Base-by-base conservation (phyloP, 2,888 invertebrate species). In the Leucozona laternaria region DNA sequence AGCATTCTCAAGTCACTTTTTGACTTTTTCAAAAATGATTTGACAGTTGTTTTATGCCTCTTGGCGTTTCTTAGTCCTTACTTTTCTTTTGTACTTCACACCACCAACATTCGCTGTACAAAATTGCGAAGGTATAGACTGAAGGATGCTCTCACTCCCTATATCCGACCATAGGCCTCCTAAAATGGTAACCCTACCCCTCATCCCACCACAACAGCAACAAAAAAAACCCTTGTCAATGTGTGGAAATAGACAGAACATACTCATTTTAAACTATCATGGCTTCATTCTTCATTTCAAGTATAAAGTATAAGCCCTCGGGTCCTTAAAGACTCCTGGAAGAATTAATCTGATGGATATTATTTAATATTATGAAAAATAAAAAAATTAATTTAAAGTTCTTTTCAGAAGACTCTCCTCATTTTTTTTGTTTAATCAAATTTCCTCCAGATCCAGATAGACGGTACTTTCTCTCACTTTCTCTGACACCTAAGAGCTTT, bases 11-110 rank as follows among this genome's bases (percentile, higher is more conserved):
- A 81, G 72, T 73, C 66, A 60, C 66, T 78, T 80, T 68, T 77
- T 80, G 75, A 79, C 70, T 76, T 40, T 79, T 53, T 37, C 34
- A 28, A 45, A 75, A 79, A 50, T 71, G 79, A 79, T 79, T 79
- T 84, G 84, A 84, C 80, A 80, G 80, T 66, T 76, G 84, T 66
- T 76, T 66, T 71, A 58, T 48, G 84, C 75, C 84, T 71, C 43
- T 76, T 80, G 80, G 84, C 80, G 76, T 57, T 79, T 55, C 43
- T 68, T 25, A 40, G 77, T 64, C 40, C 70, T 70, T 62, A 17
- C n/a, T n/a, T 77, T 66, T 55, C 25, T 45, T 25, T 62, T 43
- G 37, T 43, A 20, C 34, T 15, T 40, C 22, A 40, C 37, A 68
- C 53, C 50, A 58, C 34, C 62, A 55, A 20, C 43, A 60, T 45